Evolutionary conservation across 1,140 invertebrate species (phyloP).

Genomic region (Metopolophium dirhodum): DNA sequence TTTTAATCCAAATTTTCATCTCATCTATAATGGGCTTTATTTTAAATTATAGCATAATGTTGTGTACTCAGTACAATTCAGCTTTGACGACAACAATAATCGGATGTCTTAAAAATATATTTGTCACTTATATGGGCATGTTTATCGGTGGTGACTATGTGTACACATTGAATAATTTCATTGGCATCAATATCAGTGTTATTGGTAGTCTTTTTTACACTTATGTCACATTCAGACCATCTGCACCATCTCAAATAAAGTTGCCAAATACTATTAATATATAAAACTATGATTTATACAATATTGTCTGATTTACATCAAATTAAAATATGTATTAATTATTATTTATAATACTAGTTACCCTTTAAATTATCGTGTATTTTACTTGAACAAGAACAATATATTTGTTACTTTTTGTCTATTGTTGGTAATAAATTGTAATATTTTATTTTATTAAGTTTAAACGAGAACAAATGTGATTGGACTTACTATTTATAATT

Average conservation of each 20-base stretch:
- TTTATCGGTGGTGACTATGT: conserved; percentile 97
- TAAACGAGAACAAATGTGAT: not conserved
- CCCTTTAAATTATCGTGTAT: conserved; percentile 4
- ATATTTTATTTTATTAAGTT: not conserved
- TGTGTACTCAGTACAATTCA: conserved; percentile 96
- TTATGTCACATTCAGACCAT: conserved; percentile 75
- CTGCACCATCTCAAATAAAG: conserved; percentile 12
- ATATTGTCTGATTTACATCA: not conserved
- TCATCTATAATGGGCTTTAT: conserved; percentile 98
- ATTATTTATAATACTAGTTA: conserved; percentile 23
- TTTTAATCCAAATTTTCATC: conserved; percentile 83
- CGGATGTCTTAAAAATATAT: conserved; percentile 94
- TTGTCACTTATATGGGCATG: conserved; percentile 94
- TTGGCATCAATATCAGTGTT: conserved; percentile 93
- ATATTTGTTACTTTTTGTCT: conserved; percentile 18
- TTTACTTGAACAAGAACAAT: not conserved
- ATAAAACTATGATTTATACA: not conserved
- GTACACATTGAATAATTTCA: conserved; percentile 90
- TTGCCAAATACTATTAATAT: conserved; percentile 9
- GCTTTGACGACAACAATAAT: conserved; percentile 98
- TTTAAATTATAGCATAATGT: conserved; percentile 90
- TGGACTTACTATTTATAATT: not conserved
- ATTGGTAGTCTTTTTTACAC: conserved; percentile 81
- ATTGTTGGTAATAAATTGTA: not conserved
- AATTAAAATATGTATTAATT: not conserved